Percentiles rank a stretch among this genome's conserved stretches.
phyloP scores from a whole-genome alignment of 2,797 vertebrate species.

The Enteromius treurensis region DNA sequence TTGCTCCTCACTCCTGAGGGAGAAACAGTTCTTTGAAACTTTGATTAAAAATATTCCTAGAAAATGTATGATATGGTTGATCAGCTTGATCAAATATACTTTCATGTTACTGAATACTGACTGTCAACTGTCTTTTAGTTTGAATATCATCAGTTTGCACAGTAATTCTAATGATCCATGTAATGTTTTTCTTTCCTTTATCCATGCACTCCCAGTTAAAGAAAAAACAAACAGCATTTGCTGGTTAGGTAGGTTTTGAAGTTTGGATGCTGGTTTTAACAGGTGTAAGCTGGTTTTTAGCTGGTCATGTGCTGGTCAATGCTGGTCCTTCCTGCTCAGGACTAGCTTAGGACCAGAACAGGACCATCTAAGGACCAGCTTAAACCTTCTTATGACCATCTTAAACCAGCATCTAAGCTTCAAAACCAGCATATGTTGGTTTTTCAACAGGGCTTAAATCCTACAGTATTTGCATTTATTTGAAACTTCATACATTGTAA shows the following conservation, averaged over 20 bases:
- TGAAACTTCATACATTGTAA: background rate
- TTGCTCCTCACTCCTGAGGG: background rate
- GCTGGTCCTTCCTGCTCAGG: too few relatives aligned
- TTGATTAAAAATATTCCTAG: background rate
- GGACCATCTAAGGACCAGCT: too few relatives aligned
- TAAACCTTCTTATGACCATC: too few relatives aligned
- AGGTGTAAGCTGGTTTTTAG: too few relatives aligned
- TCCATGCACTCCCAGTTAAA: background rate
- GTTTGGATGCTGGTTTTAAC: too few relatives aligned
- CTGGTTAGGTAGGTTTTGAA: too few relatives aligned
- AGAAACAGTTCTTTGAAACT: background rate
- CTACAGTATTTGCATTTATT: background rate
- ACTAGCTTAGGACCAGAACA: too few relatives aligned
- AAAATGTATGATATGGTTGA: background rate
- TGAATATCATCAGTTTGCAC: background rate
- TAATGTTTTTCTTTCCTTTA: background rate
- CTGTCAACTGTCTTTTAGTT: conserved; percentile 14
- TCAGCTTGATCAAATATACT: background rate
- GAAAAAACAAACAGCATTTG: too few relatives aligned
- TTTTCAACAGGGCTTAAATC: too few relatives aligned
- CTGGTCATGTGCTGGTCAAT: too few relatives aligned
- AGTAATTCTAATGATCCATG: conserved; percentile 1
- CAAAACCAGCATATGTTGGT: too few relatives aligned
- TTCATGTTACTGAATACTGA: background rate
- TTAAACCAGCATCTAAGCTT: too few relatives aligned